Percentiles rank a stretch among this genome's conserved stretches.
Evolutionary conservation across 1,140 invertebrate genomes (phyloP).

Genomic region (Drosophila suzukii): DNA sequence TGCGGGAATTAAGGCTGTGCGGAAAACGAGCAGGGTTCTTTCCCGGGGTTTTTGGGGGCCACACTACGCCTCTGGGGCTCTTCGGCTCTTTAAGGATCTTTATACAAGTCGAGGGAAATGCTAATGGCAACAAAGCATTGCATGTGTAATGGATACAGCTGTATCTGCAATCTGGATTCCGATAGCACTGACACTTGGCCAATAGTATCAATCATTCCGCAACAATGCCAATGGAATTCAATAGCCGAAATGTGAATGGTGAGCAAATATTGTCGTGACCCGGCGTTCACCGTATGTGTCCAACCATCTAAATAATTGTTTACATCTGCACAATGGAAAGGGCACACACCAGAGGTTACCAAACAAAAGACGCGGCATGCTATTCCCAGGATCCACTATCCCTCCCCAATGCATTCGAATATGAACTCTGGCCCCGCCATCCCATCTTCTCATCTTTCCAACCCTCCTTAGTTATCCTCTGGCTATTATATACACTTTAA

Average conservation of each 20-base stretch:
- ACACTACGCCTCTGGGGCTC: conserved; percentile 9
- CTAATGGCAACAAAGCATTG: conserved; percentile 8
- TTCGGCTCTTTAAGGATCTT: conserved; percentile 32
- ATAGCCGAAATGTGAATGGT: conserved; percentile 33
- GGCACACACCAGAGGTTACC: conserved; percentile 18
- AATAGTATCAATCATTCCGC: conserved; percentile 31
- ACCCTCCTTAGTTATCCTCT: not conserved
- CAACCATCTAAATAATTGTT: conserved; percentile 54
- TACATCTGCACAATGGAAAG: conserved; percentile 46
- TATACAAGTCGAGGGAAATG: conserved; percentile 38
- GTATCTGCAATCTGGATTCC: conserved; percentile 5
- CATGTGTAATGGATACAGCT: conserved; percentile 24
- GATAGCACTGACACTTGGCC: conserved; percentile 10
- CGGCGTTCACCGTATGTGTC: conserved; percentile 27
- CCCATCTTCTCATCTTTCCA: not conserved
- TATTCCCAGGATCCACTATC: conserved; percentile 4
- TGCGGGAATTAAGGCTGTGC: conserved; percentile 46
- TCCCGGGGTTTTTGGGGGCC: not conserved
- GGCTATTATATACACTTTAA: conserved; percentile 25
- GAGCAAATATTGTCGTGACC: conserved; percentile 32
- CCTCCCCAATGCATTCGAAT: conserved; percentile 7
- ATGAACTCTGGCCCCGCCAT: conserved; percentile 1
- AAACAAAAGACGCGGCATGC: conserved; percentile 49
- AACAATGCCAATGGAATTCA: conserved; percentile 33
- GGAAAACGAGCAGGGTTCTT: conserved; percentile 1